A percentile compares a stretch with the other conserved stretches of the same genome.
These are phyloP conservation scores for Drosophila peninsularis DNA, from an alignment of 2,888 invertebrate genomes.

Conservation along the genomic window DNA sequence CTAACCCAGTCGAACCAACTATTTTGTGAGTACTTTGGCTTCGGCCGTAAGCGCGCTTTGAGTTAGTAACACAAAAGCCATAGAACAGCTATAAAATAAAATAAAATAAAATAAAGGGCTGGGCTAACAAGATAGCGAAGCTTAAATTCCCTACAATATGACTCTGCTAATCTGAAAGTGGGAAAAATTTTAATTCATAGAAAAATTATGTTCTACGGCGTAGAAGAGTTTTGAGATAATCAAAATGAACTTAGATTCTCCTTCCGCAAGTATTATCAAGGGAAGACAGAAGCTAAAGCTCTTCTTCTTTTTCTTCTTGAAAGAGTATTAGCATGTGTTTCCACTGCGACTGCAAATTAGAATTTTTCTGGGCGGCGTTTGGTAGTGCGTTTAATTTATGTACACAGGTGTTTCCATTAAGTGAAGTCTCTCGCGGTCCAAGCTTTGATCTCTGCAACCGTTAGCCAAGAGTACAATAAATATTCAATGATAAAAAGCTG, in stretches of 20 bases:
- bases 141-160: slow-evolving; percentile 16
- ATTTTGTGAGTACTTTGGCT: slow-evolving; percentile 62
- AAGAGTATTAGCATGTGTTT: slow-evolving; percentile 25
- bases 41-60: slow-evolving; percentile 59
- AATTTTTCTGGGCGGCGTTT: slow-evolving; percentile 63
- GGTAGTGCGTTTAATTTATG: slow-evolving; percentile 67
- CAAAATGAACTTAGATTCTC: not conserved
- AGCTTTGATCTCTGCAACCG: slow-evolving; percentile 53
- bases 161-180: not conserved
- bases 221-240: not conserved
- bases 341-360: slow-evolving; percentile 61
- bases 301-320: not conserved
- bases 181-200: not conserved
- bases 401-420: slow-evolving; percentile 60
- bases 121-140: not conserved
- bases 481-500: slow-evolving; percentile 42
- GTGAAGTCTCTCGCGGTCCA: slow-evolving; percentile 34
- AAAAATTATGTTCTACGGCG: not conserved
- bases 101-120: slow-evolving; percentile 5
- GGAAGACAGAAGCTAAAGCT: not conserved
- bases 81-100: slow-evolving; percentile 19
- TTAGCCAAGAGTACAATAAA: slow-evolving; percentile 25
- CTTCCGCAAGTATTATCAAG: no score
- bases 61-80: slow-evolving; percentile 66
- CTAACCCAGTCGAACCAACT: slow-evolving; percentile 38